A percentile compares a stretch with the other conserved stretches of the same genome.
These are phyloP conservation scores for Ferrisia virgata DNA, from an alignment of 2,888 invertebrate genomes.

Conservation along the genomic window DNA sequence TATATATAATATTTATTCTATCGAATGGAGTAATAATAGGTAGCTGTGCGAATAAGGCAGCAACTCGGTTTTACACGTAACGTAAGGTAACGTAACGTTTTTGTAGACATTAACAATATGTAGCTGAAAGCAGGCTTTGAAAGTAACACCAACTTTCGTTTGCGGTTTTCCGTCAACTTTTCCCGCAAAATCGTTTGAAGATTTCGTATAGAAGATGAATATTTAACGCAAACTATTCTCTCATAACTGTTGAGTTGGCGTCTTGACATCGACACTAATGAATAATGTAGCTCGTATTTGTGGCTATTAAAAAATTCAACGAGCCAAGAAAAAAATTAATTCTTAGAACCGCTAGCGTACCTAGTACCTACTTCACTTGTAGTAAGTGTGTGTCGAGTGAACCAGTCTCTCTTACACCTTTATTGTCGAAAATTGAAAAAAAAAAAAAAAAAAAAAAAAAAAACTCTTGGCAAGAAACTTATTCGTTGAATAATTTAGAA, in stretches of 20 bases:
- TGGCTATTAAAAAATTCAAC: conserved; percentile 15
- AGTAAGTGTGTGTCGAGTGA: neutral
- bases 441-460: neutral
- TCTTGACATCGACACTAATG: conserved; percentile 7
- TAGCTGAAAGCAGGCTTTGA: neutral
- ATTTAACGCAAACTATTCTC: neutral
- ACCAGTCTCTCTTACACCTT: neutral
- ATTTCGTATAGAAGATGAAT: conserved; percentile 16
- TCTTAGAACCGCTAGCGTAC: neutral
- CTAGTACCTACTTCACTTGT: too few species aligned
- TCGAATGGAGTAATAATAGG: too few species aligned
- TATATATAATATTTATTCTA: too few species aligned
- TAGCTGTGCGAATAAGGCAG: too few species aligned
- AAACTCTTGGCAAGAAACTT: conserved; percentile 12
- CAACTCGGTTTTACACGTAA: too few species aligned
- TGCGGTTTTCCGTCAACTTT: neutral
- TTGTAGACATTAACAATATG: neutral
- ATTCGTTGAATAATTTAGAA: conserved; percentile 25
- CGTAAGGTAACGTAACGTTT: neutral
- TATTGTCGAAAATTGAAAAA: conserved; percentile 16
- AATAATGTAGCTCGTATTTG: conserved; percentile 11
- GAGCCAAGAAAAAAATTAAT: conserved; percentile 21
- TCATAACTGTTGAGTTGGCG: neutral
- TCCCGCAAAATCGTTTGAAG: conserved; percentile 6
- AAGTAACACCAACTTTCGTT: neutral